phyloP scores from a whole-genome alignment of 2,888 invertebrate species.

The Tinea semifulvella region DNA sequence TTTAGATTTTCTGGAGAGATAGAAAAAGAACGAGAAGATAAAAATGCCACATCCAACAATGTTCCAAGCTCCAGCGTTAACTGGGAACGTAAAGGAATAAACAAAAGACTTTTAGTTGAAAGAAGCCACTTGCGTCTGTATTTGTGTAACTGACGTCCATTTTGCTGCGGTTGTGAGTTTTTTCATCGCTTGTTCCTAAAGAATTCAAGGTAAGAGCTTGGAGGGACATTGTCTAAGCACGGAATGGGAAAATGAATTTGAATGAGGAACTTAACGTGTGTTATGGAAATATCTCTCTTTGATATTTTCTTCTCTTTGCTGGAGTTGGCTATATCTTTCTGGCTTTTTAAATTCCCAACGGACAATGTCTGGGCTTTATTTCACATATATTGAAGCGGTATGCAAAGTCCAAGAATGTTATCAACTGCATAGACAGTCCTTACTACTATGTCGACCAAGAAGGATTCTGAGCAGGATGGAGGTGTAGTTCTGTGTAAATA shows the following conservation, averaged over 20 bases:
- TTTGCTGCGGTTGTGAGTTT: conserved; percentile 35
- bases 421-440: too few relatives aligned
- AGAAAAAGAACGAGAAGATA: too few relatives aligned
- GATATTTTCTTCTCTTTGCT: not conserved
- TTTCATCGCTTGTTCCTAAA: conserved; percentile 16
- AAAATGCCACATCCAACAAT: not conserved
- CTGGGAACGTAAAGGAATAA: conserved; percentile 23
- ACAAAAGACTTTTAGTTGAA: conserved; percentile 55
- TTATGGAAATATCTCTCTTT: conserved; percentile 3
- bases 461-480: too few relatives aligned
- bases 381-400: too few relatives aligned
- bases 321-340: not conserved
- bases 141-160: conserved; percentile 43
- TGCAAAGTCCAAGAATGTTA: too few relatives aligned
- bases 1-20: too few relatives aligned
- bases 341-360: too few relatives aligned
- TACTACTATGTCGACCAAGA: too few relatives aligned
- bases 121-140: conserved; percentile 39
- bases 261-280: conserved; percentile 7
- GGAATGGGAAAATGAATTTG: conserved; percentile 8
- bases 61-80: not conserved
- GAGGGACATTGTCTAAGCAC: conserved; percentile 4
- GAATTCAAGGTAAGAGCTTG: conserved; percentile 9
- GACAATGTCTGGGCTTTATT: too few relatives aligned
- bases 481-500: too few relatives aligned